These are phyloP conservation scores for Mamestra brassicae DNA, from an alignment of 2,888 invertebrate species.

Conservation along the genomic window DNA sequence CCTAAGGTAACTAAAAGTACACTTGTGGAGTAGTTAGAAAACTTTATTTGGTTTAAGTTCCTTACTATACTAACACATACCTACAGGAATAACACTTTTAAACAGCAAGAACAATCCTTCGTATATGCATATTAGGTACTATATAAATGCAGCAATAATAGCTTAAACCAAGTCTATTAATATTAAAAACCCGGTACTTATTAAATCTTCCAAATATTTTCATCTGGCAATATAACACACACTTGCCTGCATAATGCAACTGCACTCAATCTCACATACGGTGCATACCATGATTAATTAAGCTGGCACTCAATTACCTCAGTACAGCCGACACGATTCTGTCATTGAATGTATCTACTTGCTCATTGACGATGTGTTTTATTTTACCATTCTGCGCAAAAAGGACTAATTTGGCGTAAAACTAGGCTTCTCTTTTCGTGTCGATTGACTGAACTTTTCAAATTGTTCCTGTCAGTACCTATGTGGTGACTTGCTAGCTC, in stretches of 20 bases:
- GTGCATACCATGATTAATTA: slow-evolving; percentile 67
- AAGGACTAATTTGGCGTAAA: slow-evolving; percentile 22
- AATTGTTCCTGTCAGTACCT: too few species aligned
- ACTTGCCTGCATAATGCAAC: slow-evolving; percentile 37
- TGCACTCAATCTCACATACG: slow-evolving; percentile 55
- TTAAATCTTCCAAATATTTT: neutral
- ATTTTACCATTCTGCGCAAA: slow-evolving; percentile 29
- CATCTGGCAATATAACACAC: neutral
- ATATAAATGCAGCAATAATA: too few species aligned
- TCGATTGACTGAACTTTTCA: too few species aligned
- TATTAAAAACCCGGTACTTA: too few species aligned
- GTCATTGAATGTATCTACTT: slow-evolving; percentile 67
- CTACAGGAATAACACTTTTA: too few species aligned
- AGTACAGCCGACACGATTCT: slow-evolving; percentile 63
- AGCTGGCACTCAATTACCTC: slow-evolving; percentile 65
- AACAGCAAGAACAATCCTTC: too few species aligned
- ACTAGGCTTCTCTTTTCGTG: too few species aligned
- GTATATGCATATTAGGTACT: too few species aligned
- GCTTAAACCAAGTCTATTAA: too few species aligned
- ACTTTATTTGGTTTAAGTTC: too few species aligned
- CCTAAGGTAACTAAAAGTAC: neutral
- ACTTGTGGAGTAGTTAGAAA: neutral
- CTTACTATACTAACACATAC: too few species aligned
- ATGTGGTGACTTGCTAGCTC: too few species aligned
- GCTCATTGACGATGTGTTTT: slow-evolving; percentile 60